Percentiles rank a stretch among this genome's conserved stretches.
phyloP scores from a whole-genome alignment of 2,797 vertebrate species.

The Sus cebifrons region DNA sequence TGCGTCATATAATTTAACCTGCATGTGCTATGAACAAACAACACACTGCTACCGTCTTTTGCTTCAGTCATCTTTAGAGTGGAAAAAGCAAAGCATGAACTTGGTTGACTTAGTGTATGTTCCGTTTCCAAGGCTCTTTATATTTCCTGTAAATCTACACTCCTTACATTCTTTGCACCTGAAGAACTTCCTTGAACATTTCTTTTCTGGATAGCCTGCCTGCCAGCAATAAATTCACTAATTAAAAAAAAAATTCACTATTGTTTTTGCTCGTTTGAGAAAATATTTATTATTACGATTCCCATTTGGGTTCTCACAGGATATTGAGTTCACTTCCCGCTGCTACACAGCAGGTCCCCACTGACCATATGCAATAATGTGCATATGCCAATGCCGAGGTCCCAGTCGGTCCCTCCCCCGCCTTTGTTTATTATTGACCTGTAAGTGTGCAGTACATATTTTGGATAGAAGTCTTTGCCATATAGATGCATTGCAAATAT shows the following conservation, averaged over 20 bases:
- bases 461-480: slow-evolving; percentile 25
- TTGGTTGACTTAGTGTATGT: slow-evolving; percentile 21
- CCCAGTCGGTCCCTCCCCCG: no score
- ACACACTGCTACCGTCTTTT: neutral
- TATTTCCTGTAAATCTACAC: neutral
- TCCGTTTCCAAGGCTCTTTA: neutral
- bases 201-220: neutral
- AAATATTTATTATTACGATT: neutral
- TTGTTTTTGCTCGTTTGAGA: neutral
- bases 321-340: no score
- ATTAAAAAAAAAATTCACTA: neutral
- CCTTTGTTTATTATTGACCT: neutral
- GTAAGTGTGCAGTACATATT: neutral
- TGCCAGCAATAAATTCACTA: neutral
- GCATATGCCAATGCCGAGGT: no score
- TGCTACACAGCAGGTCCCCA: no score
- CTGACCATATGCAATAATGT: no score
- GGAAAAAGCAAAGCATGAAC: neutral
- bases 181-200: neutral
- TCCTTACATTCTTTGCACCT: neutral
- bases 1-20: neutral
- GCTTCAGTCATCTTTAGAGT: neutral
- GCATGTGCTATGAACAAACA: neutral
- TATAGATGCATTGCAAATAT: neutral
- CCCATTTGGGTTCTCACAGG: no score